Evolutionary conservation across 2,888 invertebrate genomes (phyloP).

Genomic region (Ormyrus rosae): DNA sequence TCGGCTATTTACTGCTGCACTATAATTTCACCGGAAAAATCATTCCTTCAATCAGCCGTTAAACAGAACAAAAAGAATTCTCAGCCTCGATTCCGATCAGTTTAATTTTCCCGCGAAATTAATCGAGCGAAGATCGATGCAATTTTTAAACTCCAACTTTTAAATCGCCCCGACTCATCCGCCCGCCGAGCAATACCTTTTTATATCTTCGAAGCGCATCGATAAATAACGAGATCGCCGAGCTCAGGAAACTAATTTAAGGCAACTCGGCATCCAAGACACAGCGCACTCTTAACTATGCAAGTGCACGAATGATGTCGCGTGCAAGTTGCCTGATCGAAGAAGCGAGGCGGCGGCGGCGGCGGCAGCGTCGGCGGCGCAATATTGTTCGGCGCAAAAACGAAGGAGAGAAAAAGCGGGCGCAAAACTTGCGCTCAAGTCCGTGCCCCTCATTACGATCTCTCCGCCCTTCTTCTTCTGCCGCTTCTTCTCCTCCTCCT

Average conservation of each 20-base stretch:
- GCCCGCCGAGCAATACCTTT: too few species aligned
- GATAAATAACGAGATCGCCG: conserved; percentile 41
- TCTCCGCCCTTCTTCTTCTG: neutral
- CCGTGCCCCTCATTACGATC: conserved; percentile 16
- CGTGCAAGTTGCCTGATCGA: conserved; percentile 40
- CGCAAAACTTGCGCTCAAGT: conserved; percentile 31
- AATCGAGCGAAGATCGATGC: too few species aligned
- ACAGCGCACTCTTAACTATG: conserved; percentile 35
- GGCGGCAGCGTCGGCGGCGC: neutral
- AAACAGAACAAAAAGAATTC: too few species aligned
- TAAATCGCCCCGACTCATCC: too few species aligned
- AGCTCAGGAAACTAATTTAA: conserved; percentile 39
- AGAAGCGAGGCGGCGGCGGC: neutral
- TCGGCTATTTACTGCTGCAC: too few species aligned
- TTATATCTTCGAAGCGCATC: neutral
- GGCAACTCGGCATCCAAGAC: neutral
- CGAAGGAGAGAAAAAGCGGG: neutral
- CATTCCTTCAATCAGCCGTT: too few species aligned
- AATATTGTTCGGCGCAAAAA: neutral
- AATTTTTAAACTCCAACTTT: too few species aligned
- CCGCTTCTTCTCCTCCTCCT: neutral
- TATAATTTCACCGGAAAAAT: too few species aligned
- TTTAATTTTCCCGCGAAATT: too few species aligned
- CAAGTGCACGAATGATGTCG: conserved; percentile 54
- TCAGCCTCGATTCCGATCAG: too few species aligned